Base-by-base conservation (phyloP, 2,888 invertebrate genomes). In the Brenthis ino region DNA sequence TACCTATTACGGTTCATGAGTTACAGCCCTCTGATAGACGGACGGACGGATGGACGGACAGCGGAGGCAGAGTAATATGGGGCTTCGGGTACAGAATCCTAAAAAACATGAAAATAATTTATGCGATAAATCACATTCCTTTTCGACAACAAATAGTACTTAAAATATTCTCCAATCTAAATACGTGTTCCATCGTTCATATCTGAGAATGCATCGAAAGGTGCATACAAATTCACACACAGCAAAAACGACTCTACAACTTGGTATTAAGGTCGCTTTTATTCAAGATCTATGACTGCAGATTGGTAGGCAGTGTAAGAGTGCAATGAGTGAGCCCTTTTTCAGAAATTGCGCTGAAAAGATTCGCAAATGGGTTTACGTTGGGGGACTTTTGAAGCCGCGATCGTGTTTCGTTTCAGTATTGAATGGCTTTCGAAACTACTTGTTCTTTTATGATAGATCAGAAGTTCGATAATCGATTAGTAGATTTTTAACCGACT, bases 311-410 rank as follows among this genome's bases (percentile, higher is more conserved):
- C 58, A 24, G 58, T 37, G 58, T 24, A 24, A 48, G 47, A 20
- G 48, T 14, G 14, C 47, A 20, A 58, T 55, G 13, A 20, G 6
- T 37, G 37, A 37, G 6, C 37, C 37, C 6, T 37, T 37, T 37
- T 37, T 37, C 37, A 37, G 37, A 55, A 55, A 55, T 55, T 14
- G 12, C 28, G 55, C 14, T 55, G 48, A 58, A 58, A 58, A 58
- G 58, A 28, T 58, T 58, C 28, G 48, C 58, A 58, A 58, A 58
- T 58, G 58, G 58, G 47, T 57, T 57, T 43, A 43, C 43, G 13
- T 20, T 28, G 57, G n/a, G 43, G 33, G 6, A 24, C 6, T 57
- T 57, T 57, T 37, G n/a, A n/a, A 37, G 12, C 37, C 16, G 37
- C 33, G 6, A 57, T 14, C 57, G n/a, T 37, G 37, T 57, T 56